phyloP scores from a whole-genome alignment of 2,113 vertebrate genomes.

The Crypturellus undulatus region DNA sequence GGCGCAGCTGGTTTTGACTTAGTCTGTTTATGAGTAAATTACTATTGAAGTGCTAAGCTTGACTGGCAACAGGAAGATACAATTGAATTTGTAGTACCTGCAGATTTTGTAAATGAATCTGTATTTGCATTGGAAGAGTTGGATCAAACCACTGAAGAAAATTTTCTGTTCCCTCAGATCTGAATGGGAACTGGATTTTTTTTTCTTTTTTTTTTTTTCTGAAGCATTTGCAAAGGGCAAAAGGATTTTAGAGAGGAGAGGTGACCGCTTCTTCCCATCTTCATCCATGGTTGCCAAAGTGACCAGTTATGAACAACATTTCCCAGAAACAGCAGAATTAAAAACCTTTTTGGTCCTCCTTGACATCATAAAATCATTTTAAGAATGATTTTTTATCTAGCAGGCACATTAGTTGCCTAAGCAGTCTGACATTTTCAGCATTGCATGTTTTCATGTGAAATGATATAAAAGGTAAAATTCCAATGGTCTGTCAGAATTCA shows the following conservation, averaged over 20 bases:
- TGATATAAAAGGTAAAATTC: not conserved
- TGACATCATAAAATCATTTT: not conserved
- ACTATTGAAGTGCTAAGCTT: constrained; percentile 32
- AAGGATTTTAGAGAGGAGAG: too few relatives aligned
- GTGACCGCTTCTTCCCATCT: not conserved
- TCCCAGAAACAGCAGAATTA: not conserved
- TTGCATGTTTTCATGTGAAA: not conserved
- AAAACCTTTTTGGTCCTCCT: not conserved
- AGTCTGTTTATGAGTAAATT: constrained; percentile 45
- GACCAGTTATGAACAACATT: not conserved
- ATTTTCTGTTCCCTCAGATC: not conserved
- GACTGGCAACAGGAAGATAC: not conserved
- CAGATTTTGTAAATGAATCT: constrained; percentile 9
- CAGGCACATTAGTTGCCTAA: not conserved
- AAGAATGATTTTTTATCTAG: not conserved
- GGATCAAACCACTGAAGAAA: not conserved
- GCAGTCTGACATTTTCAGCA: not conserved
- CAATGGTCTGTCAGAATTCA: not conserved
- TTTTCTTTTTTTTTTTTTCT: not conserved
- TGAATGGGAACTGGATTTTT: not conserved
- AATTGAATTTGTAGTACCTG: constrained; percentile 2
- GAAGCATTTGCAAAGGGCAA: not conserved
- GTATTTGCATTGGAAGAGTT: not conserved
- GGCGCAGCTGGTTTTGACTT: constrained; percentile 21
- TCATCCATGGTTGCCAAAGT: not conserved